Percentiles rank a stretch among this genome's conserved stretches.
Evolutionary conservation across 2,797 vertebrate genomes (phyloP).

Genomic region (Philypnodon macrostomus): DNA sequence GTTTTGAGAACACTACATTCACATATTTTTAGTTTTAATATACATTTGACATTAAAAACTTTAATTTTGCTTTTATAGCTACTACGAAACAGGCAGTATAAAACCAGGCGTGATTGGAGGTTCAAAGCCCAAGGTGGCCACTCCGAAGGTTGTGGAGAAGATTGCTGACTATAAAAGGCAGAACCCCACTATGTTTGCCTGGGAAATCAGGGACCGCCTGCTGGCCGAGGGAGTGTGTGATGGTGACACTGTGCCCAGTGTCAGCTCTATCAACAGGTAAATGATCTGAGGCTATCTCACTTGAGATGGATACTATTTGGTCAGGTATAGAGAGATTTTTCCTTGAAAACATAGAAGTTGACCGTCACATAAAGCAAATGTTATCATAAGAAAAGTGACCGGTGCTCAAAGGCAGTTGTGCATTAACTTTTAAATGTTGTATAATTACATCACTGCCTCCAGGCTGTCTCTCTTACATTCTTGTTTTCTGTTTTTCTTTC

Average conservation of each 20-base stretch:
- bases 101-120: constrained; percentile 90
- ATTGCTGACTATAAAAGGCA: constrained; percentile 92
- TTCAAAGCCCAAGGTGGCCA: constrained; percentile 91
- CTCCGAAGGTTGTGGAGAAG: constrained; percentile 91
- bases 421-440: constrained; percentile 12
- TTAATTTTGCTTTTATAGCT: constrained; percentile 61
- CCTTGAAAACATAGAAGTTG: neutral
- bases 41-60: neutral
- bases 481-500: constrained; percentile 26
- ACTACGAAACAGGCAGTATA: constrained; percentile 93
- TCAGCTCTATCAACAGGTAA: constrained; percentile 93
- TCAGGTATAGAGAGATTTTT: too few relatives aligned
- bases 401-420: constrained; percentile 4
- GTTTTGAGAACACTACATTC: neutral
- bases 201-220: constrained; percentile 90
- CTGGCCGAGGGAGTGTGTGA: constrained; percentile 88
- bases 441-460: neutral
- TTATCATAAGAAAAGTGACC: constrained; percentile 3
- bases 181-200: constrained; percentile 93
- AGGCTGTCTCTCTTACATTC: neutral
- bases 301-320: constrained; percentile 7
- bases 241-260: constrained; percentile 88
- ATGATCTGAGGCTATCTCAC: constrained; percentile 27
- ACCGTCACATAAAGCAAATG: neutral
- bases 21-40: too few relatives aligned